A percentile compares a stretch with the other conserved stretches of the same genome.
Conservation (phyloP, 2,888 invertebrate species). For the Drosophila emarginata region DNA sequence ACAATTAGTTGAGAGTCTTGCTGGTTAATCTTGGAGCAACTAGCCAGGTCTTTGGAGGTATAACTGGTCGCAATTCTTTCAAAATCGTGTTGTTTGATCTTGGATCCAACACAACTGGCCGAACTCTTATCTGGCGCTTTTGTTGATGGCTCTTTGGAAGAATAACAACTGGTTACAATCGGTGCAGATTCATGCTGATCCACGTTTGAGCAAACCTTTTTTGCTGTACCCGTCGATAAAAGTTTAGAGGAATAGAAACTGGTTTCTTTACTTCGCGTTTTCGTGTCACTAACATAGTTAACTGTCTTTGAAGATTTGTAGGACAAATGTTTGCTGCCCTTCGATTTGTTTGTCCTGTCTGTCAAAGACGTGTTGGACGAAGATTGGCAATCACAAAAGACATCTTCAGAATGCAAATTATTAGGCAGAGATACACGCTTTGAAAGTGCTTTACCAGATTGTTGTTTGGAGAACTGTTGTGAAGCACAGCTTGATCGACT, state of each 20-base stretch:
- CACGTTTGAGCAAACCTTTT: too few species aligned
- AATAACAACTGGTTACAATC: not conserved
- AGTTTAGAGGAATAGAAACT: too few species aligned
- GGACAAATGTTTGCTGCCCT: not conserved
- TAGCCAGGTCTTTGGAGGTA: too few species aligned
- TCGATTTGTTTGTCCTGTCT: not conserved
- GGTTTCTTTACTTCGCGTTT: too few species aligned
- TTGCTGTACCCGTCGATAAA: too few species aligned
- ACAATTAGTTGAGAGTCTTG: not conserved
- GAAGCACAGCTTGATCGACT: not conserved
- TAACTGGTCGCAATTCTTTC: not conserved
- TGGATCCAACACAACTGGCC: not conserved
- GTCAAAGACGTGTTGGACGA: not conserved
- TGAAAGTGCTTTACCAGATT: not conserved
- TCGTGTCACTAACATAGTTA: too few species aligned
- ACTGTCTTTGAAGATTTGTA: not conserved
- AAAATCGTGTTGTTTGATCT: not conserved
- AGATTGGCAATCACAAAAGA: slow-evolving; percentile 10
- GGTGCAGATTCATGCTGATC: not conserved
- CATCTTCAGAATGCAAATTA: not conserved
- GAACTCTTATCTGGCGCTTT: not conserved
- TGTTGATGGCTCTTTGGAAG: not conserved
- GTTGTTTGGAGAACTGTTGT: not conserved
- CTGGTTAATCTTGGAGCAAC: not conserved
- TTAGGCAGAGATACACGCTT: slow-evolving; percentile 2